Conservation (phyloP, 2,888 invertebrate species). For the Scrobipalpa costella region DNA sequence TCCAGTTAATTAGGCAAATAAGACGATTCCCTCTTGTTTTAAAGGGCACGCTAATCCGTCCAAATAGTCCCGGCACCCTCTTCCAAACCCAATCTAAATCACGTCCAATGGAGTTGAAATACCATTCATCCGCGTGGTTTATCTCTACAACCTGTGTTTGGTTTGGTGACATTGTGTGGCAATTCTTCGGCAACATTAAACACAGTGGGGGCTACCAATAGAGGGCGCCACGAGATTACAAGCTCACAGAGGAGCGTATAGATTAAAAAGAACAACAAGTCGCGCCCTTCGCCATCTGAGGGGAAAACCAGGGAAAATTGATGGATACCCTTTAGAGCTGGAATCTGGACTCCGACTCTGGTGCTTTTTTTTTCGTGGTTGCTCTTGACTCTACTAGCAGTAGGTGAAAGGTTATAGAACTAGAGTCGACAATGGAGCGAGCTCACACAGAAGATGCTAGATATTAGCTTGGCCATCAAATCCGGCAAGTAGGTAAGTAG, state of each 20-base stretch:
- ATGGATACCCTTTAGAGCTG: neutral
- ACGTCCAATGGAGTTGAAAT: neutral
- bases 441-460: too few relatives aligned
- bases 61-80: neutral
- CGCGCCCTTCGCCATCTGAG: neutral
- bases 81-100: neutral
- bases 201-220: neutral
- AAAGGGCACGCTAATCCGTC: neutral
- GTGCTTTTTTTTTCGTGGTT: too few relatives aligned
- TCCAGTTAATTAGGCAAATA: too few relatives aligned
- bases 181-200: slow-evolving; percentile 10
- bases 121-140: neutral
- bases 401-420: too few relatives aligned
- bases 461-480: too few relatives aligned
- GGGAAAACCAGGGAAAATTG: neutral
- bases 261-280: slow-evolving; percentile 17
- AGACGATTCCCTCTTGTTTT: too few relatives aligned
- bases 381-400: too few relatives aligned
- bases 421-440: too few relatives aligned
- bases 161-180: neutral
- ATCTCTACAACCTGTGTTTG: slow-evolving; percentile 1
- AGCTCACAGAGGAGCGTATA: slow-evolving; percentile 5
- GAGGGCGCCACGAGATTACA: slow-evolving; percentile 9
- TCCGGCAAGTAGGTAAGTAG: too few relatives aligned
- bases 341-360: neutral